Evolutionary conservation across 2,797 vertebrate genomes (phyloP), one percentile per base, ranked within the genome.

Genomic region (Diplodus sargus): DNA sequence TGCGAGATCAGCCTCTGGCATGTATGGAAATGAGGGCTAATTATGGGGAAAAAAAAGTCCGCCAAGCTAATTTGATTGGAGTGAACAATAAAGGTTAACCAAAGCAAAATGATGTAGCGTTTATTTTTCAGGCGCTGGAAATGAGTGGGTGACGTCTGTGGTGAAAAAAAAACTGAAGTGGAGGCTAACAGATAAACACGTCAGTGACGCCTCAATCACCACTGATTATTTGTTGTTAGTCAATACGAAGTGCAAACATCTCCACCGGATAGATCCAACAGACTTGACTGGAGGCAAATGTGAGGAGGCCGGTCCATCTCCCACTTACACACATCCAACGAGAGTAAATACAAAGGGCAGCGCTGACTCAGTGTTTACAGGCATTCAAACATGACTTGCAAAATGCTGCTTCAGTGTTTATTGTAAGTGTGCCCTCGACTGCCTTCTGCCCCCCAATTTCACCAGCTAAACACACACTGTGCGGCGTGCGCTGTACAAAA

Each of bases 81-180:
- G 59, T 58, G 53, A 72, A 78, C 69, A 78, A 83, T 80, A 77
- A 89, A 87, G 80, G 82, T 87, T 88, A 87, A 90, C 79, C 73
- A 84, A 86, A 80, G 60, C 63, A 71, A 82, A 86, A 83, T 52
- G 49, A 47, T 59, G 53, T 14, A 39, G 63, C 53, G 61, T 82
- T 83, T 71, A 13, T 42, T 70, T 75, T 70, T 28, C 43, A 54
- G 20, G 23, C 39, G 17, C 6, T 61, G n/a, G 30, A 39, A 62
- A 75, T 65, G 20, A 54, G 15, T 47, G 51, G 48, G 8, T 45
- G 23, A 63, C 28, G 34, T 73, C 30, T 58, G 47, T 43, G 25
- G 15, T 52, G 67, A 42, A 70, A 70, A 42, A 70, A 70, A 81
- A 68, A 47, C 20, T 23, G 28, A 70, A 59, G n/a, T 17, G 43